phyloP scores from a whole-genome alignment of 1,140 invertebrate genomes.

The Pteromalus puparum region DNA sequence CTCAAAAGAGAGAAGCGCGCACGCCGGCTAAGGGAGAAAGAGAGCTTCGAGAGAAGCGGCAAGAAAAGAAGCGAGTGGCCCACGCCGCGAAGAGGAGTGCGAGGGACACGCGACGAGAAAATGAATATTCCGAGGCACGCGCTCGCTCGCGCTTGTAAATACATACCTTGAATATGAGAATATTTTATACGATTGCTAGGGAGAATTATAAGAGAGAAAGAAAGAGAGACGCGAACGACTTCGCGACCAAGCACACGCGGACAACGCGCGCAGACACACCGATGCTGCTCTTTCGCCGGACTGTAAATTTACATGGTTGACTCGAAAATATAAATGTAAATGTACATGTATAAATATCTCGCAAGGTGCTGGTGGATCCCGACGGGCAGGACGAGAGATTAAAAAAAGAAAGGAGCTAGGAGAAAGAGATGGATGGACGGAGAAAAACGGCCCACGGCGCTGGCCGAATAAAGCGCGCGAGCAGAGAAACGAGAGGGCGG shows the following conservation, averaged over 20 bases:
- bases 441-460: background rate
- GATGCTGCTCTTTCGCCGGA: background rate
- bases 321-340: conserved; percentile 57
- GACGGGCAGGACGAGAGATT: conserved; percentile 13
- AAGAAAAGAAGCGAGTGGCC: background rate
- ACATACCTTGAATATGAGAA: conserved; percentile 66
- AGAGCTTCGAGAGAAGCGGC: conserved; percentile 2
- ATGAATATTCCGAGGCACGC: conserved; percentile 57
- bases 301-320: conserved; percentile 57
- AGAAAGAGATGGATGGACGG: conserved; percentile 12
- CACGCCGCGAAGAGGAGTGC: too few relatives aligned
- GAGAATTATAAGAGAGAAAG: conserved; percentile 58
- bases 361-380: background rate
- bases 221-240: conserved; percentile 49
- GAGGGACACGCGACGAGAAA: conserved; percentile 41
- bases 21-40: background rate
- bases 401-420: background rate
- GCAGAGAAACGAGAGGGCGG: conserved; percentile 45
- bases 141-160: conserved; percentile 59
- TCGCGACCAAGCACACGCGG: conserved; percentile 17
- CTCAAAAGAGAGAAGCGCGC: conserved; percentile 58
- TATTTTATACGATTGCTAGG: conserved; percentile 74
- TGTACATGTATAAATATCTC: conserved; percentile 51
- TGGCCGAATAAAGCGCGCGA: conserved; percentile 31
- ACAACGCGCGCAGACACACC: conserved; percentile 56